Evolutionary conservation across 2,797 vertebrate genomes (phyloP).

Genomic region (Prunella strophiata): DNA sequence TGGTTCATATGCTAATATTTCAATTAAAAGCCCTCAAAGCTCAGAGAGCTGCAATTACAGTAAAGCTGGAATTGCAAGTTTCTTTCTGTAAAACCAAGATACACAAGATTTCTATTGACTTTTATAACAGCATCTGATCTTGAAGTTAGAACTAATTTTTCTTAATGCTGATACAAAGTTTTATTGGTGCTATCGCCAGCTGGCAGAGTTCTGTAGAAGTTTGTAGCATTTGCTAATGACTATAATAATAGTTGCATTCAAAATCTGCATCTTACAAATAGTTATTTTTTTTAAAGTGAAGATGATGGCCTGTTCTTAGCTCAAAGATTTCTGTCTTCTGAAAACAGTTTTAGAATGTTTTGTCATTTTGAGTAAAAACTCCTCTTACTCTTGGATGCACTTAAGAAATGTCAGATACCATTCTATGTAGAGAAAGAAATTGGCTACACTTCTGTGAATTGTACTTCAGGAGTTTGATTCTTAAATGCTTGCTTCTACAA

Average conservation of each 20-base stretch:
- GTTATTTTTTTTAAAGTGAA: neutral
- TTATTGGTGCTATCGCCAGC: neutral
- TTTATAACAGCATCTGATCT: neutral
- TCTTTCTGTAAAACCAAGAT: neutral
- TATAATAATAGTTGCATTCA: neutral
- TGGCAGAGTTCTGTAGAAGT: neutral
- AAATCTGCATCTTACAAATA: neutral
- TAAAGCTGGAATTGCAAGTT: neutral
- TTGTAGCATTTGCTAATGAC: neutral
- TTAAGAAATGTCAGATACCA: neutral
- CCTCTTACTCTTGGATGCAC: neutral
- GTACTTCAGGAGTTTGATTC: neutral
- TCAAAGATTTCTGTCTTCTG: neutral
- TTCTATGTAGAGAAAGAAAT: neutral
- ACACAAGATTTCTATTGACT: neutral
- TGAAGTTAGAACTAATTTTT: neutral
- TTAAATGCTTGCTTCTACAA: neutral
- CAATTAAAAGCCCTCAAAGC: neutral
- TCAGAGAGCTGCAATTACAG: neutral
- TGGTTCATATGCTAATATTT: neutral
- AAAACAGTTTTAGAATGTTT: neutral
- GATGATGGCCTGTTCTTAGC: neutral
- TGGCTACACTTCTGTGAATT: neutral
- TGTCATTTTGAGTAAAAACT: neutral
- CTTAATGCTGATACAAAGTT: neutral